These are phyloP conservation scores for Trichosurus vulpecula DNA, from an alignment of 2,797 vertebrate species.

Conservation along the genomic window DNA sequence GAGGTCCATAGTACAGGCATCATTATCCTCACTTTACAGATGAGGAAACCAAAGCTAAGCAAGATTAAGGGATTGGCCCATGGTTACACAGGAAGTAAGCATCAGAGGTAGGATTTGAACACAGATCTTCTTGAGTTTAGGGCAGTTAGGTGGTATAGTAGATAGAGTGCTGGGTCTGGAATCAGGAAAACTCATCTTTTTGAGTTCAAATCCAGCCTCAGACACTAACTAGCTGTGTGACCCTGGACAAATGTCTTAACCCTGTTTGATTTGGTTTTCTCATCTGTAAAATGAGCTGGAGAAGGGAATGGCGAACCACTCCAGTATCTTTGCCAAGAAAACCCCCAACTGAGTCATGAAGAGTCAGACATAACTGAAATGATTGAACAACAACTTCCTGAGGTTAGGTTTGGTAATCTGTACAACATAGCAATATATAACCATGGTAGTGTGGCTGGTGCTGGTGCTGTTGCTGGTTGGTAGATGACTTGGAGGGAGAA, in stretches of 20 bases:
- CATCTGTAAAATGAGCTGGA: background rate
- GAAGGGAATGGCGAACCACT: background rate
- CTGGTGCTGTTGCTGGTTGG: background rate
- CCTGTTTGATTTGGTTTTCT: background rate
- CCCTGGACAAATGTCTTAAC: background rate
- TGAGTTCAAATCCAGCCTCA: background rate
- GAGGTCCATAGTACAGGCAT: background rate
- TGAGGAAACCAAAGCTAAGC: background rate
- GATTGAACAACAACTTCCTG: too few relatives aligned
- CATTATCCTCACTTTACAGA: background rate
- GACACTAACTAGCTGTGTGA: background rate
- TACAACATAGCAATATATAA: background rate
- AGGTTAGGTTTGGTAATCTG: background rate
- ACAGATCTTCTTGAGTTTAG: background rate
- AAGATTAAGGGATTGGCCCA: background rate
- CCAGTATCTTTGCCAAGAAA: background rate
- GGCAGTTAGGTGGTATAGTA: background rate
- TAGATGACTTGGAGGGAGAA: background rate
- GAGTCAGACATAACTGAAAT: background rate
- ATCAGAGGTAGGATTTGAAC: background rate
- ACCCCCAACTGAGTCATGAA: background rate
- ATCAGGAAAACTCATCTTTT: background rate
- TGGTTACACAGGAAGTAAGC: background rate
- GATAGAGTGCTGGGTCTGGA: background rate
- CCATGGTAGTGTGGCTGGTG: background rate